A percentile compares a stretch with the other conserved stretches of the same genome.
phyloP scores from a whole-genome alignment of 37 sponge, comb jelly and placozoan species.

The Bolinopsis microptera region DNA sequence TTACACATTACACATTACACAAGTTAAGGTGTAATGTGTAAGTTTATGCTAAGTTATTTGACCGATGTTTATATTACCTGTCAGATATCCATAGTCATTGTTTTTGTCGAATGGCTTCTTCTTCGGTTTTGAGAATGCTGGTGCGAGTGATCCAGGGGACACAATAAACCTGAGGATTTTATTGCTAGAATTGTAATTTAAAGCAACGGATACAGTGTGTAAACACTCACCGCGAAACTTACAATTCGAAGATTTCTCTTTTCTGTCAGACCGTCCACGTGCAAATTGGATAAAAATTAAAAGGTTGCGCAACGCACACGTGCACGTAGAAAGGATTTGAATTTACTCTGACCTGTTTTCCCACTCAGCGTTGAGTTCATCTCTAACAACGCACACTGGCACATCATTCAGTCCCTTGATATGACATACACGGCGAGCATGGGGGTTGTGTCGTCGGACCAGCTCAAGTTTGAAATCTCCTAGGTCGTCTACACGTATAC shows the following conservation, averaged over 20 bases:
- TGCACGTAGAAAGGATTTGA: too few relatives aligned
- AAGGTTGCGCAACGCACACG: too few relatives aligned
- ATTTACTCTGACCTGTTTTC: conserved; percentile 63
- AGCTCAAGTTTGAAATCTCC: conserved; percentile 50
- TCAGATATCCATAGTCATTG: not conserved
- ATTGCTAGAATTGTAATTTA: too few relatives aligned
- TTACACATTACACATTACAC: too few relatives aligned
- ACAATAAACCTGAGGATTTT: conserved; percentile 36
- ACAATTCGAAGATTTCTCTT: too few relatives aligned
- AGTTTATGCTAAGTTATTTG: too few relatives aligned
- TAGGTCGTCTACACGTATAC: conserved; percentile 19
- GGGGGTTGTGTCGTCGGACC: conserved; percentile 60
- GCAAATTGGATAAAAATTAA: too few relatives aligned
- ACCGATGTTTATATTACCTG: too few relatives aligned
- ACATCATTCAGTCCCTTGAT: conserved; percentile 66
- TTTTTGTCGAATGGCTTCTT: not conserved
- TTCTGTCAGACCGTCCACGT: too few relatives aligned
- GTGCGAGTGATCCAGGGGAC: conserved; percentile 47
- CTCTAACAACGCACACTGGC: conserved; percentile 58
- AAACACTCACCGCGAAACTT: too few relatives aligned
- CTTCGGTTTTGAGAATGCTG: conserved; percentile 3
- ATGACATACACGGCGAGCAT: conserved; percentile 45
- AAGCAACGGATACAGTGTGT: too few relatives aligned
- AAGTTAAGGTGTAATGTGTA: too few relatives aligned
- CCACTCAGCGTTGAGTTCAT: conserved; percentile 52